A percentile compares a stretch with the other conserved stretches of the same genome.
Conservation (phyloP, 1,140 invertebrate genomes). For the Heliconius himera region DNA sequence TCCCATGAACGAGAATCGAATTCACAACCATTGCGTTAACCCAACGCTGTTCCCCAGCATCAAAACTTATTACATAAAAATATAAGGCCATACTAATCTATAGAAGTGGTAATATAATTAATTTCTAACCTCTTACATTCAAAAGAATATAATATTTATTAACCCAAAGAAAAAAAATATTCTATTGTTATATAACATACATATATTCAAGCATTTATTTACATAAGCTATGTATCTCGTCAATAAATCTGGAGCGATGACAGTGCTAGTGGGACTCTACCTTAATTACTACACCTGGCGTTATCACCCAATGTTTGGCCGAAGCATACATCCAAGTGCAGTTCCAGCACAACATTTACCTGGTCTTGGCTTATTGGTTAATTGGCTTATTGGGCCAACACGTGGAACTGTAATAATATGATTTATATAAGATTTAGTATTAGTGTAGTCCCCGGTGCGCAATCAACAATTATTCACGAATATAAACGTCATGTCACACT, state of each 20-base stretch:
- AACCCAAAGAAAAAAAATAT: no score
- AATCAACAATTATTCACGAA: conserved; percentile 76
- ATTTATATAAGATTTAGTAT: conserved; percentile 30
- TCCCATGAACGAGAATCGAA: no score
- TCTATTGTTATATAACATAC: neutral
- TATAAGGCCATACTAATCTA: no score
- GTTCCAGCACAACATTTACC: neutral
- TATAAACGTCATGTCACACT: conserved; percentile 77
- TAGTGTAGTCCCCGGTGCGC: conserved; percentile 39
- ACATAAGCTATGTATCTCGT: neutral
- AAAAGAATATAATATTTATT: no score
- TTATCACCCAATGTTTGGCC: neutral
- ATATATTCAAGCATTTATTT: neutral
- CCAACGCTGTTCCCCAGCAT: no score
- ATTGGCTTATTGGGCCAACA: neutral
- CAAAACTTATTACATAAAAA: no score
- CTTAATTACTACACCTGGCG: conserved; percentile 18
- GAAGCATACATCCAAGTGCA: neutral
- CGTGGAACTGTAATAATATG: conserved; percentile 12
- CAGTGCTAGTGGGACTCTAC: conserved; percentile 12
- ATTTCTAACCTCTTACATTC: no score
- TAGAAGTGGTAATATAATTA: no score
- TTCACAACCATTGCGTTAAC: no score
- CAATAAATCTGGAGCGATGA: conserved; percentile 25
- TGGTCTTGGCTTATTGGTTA: neutral